Conservation (phyloP, 2,113 vertebrate genomes). For the Corythornis madagascariensis region DNA sequence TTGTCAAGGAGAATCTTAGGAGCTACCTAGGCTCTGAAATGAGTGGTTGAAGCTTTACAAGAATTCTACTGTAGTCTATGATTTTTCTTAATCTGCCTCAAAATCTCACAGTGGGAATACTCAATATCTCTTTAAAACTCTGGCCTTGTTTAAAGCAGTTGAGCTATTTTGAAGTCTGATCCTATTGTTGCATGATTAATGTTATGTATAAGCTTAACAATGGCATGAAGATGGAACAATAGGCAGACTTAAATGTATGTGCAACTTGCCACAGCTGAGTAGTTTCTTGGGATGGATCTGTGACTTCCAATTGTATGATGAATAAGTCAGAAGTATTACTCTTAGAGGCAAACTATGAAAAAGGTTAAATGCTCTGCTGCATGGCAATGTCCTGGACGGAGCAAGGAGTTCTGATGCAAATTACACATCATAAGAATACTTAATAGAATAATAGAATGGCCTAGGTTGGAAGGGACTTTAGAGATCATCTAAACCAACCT, state of each 20-base stretch:
- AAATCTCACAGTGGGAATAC: background rate
- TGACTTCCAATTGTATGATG: background rate
- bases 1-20: background rate
- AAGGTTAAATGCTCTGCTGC: background rate
- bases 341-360: background rate
- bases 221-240: background rate
- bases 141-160: background rate
- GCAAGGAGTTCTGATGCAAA: background rate
- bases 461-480: too few relatives aligned
- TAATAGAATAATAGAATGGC: background rate
- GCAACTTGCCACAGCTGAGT: background rate
- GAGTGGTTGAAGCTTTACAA: background rate
- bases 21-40: background rate
- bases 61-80: background rate
- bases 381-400: background rate
- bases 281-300: background rate
- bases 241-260: background rate
- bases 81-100: background rate
- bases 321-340: background rate
- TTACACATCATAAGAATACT: background rate
- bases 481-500: too few relatives aligned
- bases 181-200: background rate
- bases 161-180: background rate
- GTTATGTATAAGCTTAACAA: background rate
- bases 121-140: background rate